phyloP scores from a whole-genome alignment of 2,113 vertebrate species.

The Epinephelus cyanopodus region DNA sequence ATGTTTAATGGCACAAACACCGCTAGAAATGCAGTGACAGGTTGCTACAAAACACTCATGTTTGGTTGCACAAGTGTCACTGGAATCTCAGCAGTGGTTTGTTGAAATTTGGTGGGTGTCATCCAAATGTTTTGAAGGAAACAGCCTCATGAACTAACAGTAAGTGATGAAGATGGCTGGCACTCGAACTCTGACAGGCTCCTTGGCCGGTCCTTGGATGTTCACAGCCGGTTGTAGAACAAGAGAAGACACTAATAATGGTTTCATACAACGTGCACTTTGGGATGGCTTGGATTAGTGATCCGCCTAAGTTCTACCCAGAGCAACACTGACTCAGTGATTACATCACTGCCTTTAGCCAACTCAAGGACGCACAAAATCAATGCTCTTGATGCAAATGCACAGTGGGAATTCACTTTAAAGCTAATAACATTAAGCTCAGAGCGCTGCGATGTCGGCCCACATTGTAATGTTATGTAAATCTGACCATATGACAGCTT shows the following conservation, averaged over 20 bases:
- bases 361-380: constrained; percentile 79
- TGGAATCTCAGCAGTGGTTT: too few relatives aligned
- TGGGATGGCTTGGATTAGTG: constrained; percentile 43
- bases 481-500: constrained; percentile 83
- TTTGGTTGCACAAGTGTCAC: too few relatives aligned
- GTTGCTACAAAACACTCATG: too few relatives aligned
- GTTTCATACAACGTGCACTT: constrained; percentile 28
- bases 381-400: constrained; percentile 77
- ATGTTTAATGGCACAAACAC: too few relatives aligned
- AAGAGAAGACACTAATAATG: constrained; percentile 25
- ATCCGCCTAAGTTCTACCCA: constrained; percentile 45
- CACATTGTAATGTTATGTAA: constrained; percentile 85
- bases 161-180: not conserved
- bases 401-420: constrained; percentile 79
- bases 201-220: constrained; percentile 38
- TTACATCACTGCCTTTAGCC: constrained; percentile 80
- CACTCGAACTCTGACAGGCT: constrained; percentile 30
- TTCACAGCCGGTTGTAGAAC: constrained; percentile 27
- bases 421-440: constrained; percentile 82
- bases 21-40: too few relatives aligned
- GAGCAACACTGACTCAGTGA: constrained; percentile 76
- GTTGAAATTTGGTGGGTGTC: too few relatives aligned
- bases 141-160: not conserved
- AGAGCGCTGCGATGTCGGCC: constrained; percentile 68
- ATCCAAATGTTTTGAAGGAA: not conserved